Base-by-base conservation (phyloP, 1,140 invertebrate genomes). In the Danaus plexippus region DNA sequence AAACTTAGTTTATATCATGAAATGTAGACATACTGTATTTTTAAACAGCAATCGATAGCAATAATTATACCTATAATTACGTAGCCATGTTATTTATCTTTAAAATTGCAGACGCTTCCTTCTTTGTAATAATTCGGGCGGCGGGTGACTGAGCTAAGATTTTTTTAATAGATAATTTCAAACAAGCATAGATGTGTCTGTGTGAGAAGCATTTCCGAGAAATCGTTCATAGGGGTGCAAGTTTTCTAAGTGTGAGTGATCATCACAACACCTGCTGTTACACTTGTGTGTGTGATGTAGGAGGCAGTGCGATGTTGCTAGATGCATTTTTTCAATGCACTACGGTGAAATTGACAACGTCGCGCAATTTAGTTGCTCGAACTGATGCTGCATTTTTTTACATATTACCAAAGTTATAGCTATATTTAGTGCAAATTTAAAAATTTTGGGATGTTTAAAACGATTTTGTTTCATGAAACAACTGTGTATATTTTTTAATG, bases 311-410 rank as follows among this genome's bases (percentile, higher is more conserved):
- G 73, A 62, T 75, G 76, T 80, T 76, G 73, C 73, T 77, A 71
- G 76, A 76, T 77, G 70, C 69, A 69, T 76, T 77, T 77, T 75
- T 76, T 73, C 60, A 56, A 56, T 71, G 67, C 69, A 64, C 64
- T 64, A 67, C 55, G 54, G 78, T 77, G 73, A 80, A 81, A 71
- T 83, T 83, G 77, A 82, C 80, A 85, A 83, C 80, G 77, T 77
- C 78, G 78, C 77, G 66, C 67, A 69, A 70, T 79, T 75, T 62
- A 57, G 18, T 46, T 32, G 46, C 11, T 52, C 9, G 41, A 15
- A 52, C 12, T 13, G 42, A 32, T 32, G 22, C 22, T 32, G 22
- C 22, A 32, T 32, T 32, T 32, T 22, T 32, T 32, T 6, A 32
- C 22, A 32, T 32, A 6, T 32, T 7, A 32, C 22, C 22, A 32